Conservation (phyloP, 2,797 vertebrate genomes). For the Syngnathus acus region DNA sequence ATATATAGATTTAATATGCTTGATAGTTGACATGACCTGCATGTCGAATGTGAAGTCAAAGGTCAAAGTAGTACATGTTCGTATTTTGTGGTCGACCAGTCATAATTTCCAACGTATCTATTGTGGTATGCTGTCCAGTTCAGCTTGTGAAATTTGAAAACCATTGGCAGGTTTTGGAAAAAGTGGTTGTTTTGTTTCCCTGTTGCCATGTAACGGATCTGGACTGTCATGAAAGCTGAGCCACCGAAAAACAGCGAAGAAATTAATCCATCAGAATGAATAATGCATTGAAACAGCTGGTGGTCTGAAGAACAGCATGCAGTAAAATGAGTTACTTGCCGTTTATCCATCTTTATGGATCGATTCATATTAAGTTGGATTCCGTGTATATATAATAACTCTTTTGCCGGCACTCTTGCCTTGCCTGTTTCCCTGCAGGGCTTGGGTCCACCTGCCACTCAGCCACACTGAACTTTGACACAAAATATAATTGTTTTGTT, state of each 20-base stretch:
- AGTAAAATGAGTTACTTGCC: slow-evolving; percentile 27
- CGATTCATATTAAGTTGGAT: not conserved
- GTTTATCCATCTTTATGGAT: slow-evolving; percentile 18
- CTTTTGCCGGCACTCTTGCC: not conserved
- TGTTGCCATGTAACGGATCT: slow-evolving; percentile 35
- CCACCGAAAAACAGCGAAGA: slow-evolving; percentile 41
- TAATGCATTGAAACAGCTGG: slow-evolving; percentile 55
- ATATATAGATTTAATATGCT: not conserved
- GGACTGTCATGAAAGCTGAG: slow-evolving; percentile 37
- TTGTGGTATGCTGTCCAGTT: slow-evolving; percentile 13
- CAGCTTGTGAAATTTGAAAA: slow-evolving; percentile 30
- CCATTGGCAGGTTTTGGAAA: slow-evolving; percentile 23
- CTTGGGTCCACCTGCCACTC: not conserved
- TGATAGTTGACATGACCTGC: not conserved
- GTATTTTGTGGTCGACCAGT: not conserved
- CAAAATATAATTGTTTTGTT: not conserved
- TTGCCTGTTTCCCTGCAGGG: not conserved
- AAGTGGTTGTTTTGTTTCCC: slow-evolving; percentile 36
- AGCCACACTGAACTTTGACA: not conserved
- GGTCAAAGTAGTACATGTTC: slow-evolving; percentile 1
- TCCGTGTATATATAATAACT: not conserved
- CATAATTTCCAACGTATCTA: not conserved
- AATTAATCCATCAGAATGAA: slow-evolving; percentile 44
- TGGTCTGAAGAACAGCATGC: slow-evolving; percentile 29
- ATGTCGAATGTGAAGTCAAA: not conserved